phyloP scores from a whole-genome alignment of 2,113 vertebrate species.

The Hemicordylus capensis region DNA sequence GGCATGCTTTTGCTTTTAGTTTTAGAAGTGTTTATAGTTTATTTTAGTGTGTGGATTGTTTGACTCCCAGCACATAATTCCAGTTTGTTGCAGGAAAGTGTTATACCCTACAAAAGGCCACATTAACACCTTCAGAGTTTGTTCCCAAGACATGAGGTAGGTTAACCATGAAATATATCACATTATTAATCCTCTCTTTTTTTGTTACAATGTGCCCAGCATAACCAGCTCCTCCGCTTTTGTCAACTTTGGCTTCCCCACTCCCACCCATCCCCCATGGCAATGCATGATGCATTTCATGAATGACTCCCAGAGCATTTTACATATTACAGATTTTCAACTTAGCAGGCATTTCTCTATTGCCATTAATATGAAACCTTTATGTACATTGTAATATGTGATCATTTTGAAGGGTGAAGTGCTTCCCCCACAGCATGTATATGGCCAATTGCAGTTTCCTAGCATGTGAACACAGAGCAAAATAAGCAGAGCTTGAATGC shows the following conservation, averaged over 20 bases:
- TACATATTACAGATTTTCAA: background rate
- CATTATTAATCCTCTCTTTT: background rate
- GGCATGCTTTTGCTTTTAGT: no score
- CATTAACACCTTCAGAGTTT: background rate
- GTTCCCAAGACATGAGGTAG: background rate
- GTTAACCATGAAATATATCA: background rate
- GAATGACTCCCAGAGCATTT: background rate
- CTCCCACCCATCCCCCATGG: background rate
- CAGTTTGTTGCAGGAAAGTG: background rate
- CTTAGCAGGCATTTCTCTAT: background rate
- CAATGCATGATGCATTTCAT: background rate
- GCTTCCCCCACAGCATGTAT: background rate
- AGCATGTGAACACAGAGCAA: no score
- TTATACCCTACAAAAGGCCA: no score
- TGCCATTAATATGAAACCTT: background rate
- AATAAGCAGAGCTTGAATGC: no score
- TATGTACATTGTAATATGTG: background rate
- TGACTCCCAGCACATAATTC: no score
- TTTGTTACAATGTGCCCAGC: background rate
- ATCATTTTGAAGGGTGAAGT: background rate
- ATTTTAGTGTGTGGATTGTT: no score
- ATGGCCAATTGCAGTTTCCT: no score
- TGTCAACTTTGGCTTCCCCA: no score
- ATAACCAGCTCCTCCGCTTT: background rate
- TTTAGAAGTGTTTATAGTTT: no score